Percentiles rank a stretch among this genome's conserved stretches.
Evolutionary conservation across 2,113 vertebrate genomes (phyloP).

Genomic region (Numida meleagris): DNA sequence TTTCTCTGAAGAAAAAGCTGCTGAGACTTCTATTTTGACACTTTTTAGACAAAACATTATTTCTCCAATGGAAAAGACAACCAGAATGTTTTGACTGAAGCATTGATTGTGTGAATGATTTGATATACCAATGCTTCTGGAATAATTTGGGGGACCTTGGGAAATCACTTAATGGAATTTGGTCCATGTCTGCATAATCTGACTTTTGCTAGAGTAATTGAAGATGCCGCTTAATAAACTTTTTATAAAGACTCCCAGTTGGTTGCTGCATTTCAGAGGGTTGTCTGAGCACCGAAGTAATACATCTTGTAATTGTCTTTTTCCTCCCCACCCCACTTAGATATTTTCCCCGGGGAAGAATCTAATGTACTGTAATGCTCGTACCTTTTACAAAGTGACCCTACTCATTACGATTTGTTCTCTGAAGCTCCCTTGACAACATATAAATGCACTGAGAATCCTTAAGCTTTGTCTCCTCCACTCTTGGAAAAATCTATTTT

Average conservation of each 20-base stretch:
- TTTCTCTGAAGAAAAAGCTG: background rate
- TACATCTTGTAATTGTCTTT: slow-evolving; percentile 63
- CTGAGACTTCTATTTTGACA: slow-evolving; percentile 15
- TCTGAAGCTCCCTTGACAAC: slow-evolving; percentile 33
- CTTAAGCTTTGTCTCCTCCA: slow-evolving; percentile 36
- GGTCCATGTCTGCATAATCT: slow-evolving; percentile 47
- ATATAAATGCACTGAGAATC: slow-evolving; percentile 41
- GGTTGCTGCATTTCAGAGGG: slow-evolving; percentile 33
- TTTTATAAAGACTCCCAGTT: slow-evolving; percentile 69
- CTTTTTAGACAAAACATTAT: slow-evolving; percentile 4
- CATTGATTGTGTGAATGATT: slow-evolving; percentile 8
- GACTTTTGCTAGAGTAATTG: slow-evolving; percentile 49
- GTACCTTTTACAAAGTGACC: slow-evolving; percentile 64
- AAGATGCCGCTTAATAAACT: slow-evolving; percentile 73
- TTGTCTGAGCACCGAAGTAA: slow-evolving; percentile 49
- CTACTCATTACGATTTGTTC: slow-evolving; percentile 57
- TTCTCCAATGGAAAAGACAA: background rate
- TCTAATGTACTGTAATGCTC: slow-evolving; percentile 59
- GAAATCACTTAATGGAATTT: slow-evolving; percentile 67
- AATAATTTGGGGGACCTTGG: slow-evolving; percentile 62
- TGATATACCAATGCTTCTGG: slow-evolving; percentile 23
- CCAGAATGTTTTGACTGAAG: slow-evolving; percentile 42
- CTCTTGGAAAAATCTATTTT: slow-evolving; percentile 19
- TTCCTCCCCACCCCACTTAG: slow-evolving; percentile 42
- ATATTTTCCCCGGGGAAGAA: slow-evolving; percentile 48